phyloP scores from a whole-genome alignment of 2,888 invertebrate species.

The Rotaria sp. region DNA sequence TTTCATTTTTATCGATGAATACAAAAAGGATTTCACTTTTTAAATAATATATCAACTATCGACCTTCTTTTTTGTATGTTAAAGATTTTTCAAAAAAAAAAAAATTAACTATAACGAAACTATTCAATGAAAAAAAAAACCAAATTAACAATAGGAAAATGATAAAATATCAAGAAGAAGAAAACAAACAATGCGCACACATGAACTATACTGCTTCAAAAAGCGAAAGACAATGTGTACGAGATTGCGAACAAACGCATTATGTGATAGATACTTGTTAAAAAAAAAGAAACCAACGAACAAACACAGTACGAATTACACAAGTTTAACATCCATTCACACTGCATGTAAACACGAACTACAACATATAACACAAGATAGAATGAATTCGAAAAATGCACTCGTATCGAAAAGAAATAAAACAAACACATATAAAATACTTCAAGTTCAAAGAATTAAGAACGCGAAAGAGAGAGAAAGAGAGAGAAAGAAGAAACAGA shows the following conservation, averaged over 20 bases:
- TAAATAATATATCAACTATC: not conserved
- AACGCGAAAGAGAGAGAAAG: not conserved
- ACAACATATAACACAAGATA: not conserved
- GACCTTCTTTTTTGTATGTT: not conserved
- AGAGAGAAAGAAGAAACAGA: not conserved
- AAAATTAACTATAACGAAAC: conserved; percentile 10
- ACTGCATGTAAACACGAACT: not conserved
- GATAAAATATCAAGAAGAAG: not conserved
- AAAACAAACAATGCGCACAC: not conserved
- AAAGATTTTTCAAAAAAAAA: not conserved
- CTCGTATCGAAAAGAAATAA: not conserved
- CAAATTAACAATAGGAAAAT: not conserved
- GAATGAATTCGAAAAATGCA: not conserved
- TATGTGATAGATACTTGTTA: not conserved
- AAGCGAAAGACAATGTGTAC: not conserved
- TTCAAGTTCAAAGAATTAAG: not conserved
- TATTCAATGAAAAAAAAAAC: not conserved
- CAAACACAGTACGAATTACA: not conserved
- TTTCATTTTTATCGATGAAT: not conserved
- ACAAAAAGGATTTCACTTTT: not conserved
- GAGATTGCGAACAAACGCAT: conserved; percentile 4
- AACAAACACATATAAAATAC: not conserved
- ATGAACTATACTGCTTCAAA: not conserved
- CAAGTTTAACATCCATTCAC: not conserved
- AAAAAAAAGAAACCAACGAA: not conserved